These are phyloP conservation scores for Lampris megalopsis DNA, from an alignment of 2,113 vertebrate genomes.

Conservation along the genomic window DNA sequence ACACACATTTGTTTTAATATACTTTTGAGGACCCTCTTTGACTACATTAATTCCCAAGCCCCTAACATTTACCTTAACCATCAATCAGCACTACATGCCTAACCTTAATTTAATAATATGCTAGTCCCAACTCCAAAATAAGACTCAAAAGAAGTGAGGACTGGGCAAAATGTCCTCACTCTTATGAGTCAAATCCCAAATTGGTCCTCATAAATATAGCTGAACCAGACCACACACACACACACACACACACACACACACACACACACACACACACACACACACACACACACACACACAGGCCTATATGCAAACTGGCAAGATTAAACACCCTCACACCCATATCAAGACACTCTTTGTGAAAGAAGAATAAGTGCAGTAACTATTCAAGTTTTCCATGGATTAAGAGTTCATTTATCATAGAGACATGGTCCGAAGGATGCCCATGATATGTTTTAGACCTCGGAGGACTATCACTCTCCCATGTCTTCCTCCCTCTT, in stretches of 20 bases:
- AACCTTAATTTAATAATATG: too few relatives aligned
- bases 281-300: too few relatives aligned
- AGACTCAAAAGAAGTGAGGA: too few relatives aligned
- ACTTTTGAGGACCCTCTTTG: too few relatives aligned
- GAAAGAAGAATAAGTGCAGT: constrained; percentile 30
- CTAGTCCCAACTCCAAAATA: too few relatives aligned
- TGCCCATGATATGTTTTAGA: constrained; percentile 69
- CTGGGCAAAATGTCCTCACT: too few relatives aligned
- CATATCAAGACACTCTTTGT: constrained; percentile 13
- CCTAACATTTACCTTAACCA: too few relatives aligned
- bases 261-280: neutral
- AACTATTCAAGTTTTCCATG: constrained; percentile 25
- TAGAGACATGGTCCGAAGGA: constrained; percentile 79
- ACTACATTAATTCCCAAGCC: too few relatives aligned
- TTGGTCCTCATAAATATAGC: too few relatives aligned
- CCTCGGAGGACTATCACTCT: constrained; percentile 46
- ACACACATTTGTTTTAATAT: too few relatives aligned
- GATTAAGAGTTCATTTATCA: constrained; percentile 70
- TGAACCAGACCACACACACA: too few relatives aligned
- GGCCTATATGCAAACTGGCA: constrained; percentile 1
- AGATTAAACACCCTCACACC: constrained; percentile 27
- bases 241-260: neutral
- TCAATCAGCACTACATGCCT: too few relatives aligned
- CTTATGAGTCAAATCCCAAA: neutral
- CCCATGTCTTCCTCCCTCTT: constrained; percentile 21